Percentiles rank a stretch among this genome's conserved stretches.
Evolutionary conservation across 2,888 invertebrate genomes (phyloP).

Genomic region (Agonopterix heracliana): DNA sequence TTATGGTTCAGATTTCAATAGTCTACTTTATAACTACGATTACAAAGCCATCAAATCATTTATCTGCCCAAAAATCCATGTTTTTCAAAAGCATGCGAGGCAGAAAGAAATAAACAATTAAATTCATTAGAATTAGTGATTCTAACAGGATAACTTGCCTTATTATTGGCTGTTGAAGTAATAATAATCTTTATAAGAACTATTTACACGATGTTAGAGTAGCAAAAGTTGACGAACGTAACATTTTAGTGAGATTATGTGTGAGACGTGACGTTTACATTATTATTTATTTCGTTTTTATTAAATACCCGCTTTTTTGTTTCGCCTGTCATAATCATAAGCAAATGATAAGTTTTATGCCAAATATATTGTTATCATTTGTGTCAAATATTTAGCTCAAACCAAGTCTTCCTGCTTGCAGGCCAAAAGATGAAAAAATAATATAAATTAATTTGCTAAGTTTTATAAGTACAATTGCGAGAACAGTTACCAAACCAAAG

Average conservation of each 20-base stretch:
- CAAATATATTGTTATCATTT: constrained; percentile 8
- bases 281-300: constrained; percentile 1
- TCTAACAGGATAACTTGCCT: constrained; percentile 65
- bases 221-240: constrained; percentile 13
- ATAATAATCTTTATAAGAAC: constrained; percentile 25
- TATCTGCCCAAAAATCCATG: too few relatives aligned
- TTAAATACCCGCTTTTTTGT: not conserved
- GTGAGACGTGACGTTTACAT: constrained; percentile 4
- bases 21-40: too few relatives aligned
- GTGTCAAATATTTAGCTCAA: constrained; percentile 23
- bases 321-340: not conserved
- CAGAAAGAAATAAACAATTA: too few relatives aligned
- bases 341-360: constrained; percentile 8
- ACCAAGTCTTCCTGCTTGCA: constrained; percentile 29
- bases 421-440: constrained; percentile 12
- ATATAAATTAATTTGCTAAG: not conserved
- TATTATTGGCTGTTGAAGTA: constrained; percentile 53
- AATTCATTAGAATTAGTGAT: too few relatives aligned
- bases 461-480: too few relatives aligned
- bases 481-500: too few relatives aligned
- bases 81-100: too few relatives aligned
- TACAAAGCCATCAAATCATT: too few relatives aligned
- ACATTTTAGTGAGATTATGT: constrained; percentile 20
- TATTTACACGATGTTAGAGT: constrained; percentile 24
- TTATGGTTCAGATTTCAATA: too few relatives aligned